These are phyloP conservation scores for Erpobdella octoculata DNA, from an alignment of 2,888 invertebrate genomes.

Conservation along the genomic window DNA sequence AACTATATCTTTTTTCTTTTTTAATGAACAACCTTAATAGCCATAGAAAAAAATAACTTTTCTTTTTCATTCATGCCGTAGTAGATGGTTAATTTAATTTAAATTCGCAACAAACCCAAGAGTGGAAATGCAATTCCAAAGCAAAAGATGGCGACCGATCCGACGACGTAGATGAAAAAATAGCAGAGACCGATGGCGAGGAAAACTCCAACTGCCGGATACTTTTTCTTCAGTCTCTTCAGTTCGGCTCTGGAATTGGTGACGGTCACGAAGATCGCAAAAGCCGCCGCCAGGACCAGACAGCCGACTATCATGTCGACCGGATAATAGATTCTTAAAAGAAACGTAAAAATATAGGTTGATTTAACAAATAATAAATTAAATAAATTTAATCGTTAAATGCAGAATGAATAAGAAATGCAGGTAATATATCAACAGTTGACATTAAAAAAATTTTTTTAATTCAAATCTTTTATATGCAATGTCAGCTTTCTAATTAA, in stretches of 20 bases:
- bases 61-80: background rate
- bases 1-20: too few relatives aligned
- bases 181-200: constrained; percentile 11
- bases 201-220: constrained; percentile 14
- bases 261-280: constrained; percentile 4
- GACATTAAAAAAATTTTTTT: background rate
- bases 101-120: constrained; percentile 3
- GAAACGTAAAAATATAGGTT: background rate
- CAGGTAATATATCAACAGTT: too few relatives aligned
- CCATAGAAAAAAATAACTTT: too few relatives aligned
- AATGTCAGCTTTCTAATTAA: background rate
- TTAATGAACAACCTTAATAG: too few relatives aligned
- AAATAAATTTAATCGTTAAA: too few relatives aligned
- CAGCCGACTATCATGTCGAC: constrained; percentile 23
- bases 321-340: constrained; percentile 20
- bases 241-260: constrained; percentile 10
- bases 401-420: too few relatives aligned
- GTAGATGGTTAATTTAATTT: background rate
- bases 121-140: constrained; percentile 16
- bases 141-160: constrained; percentile 6
- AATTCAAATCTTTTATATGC: background rate
- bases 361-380: too few relatives aligned
- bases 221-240: constrained; percentile 5
- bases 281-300: constrained; percentile 2
- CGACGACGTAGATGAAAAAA: constrained; percentile 7